A percentile compares a stretch with the other conserved stretches of the same genome.
Conservation (phyloP, 2,888 invertebrate species). For the Lysandra bellargus region DNA sequence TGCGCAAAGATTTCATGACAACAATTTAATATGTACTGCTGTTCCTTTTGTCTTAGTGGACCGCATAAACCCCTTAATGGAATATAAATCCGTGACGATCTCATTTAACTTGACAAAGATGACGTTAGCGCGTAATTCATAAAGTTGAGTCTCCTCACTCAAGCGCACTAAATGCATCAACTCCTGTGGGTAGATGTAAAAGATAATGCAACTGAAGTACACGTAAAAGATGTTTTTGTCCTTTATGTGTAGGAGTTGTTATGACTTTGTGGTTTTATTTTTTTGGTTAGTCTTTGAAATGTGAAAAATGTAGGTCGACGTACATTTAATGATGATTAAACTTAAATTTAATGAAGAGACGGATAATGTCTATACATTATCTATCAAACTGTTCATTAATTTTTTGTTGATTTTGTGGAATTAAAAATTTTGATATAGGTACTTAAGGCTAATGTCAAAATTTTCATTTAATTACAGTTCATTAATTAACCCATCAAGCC, state of each 20-base stretch:
- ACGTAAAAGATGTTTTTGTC: background rate
- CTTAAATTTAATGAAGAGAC: no score
- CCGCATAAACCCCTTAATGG: constrained; percentile 32
- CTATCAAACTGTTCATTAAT: no score
- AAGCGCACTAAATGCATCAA: constrained; percentile 8
- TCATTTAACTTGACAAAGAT: constrained; percentile 32
- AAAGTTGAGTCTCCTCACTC: background rate
- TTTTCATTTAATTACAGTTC: no score
- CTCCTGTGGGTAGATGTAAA: constrained; percentile 8
- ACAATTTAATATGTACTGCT: background rate
- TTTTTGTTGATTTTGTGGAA: no score
- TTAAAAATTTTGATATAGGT: no score
- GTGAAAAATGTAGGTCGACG: background rate
- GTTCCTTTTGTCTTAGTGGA: background rate
- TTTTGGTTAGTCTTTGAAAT: background rate
- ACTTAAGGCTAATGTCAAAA: no score
- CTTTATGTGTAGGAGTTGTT: background rate
- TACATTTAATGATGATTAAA: no score
- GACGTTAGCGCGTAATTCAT: constrained; percentile 1
- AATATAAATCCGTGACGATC: constrained; percentile 31
- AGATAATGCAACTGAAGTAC: constrained; percentile 10
- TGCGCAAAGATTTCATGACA: background rate
- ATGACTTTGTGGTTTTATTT: background rate
- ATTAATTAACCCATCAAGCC: no score
- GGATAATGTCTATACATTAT: no score